Conservation (phyloP, 1,140 invertebrate genomes). For the Drosophila novamexicana region DNA sequence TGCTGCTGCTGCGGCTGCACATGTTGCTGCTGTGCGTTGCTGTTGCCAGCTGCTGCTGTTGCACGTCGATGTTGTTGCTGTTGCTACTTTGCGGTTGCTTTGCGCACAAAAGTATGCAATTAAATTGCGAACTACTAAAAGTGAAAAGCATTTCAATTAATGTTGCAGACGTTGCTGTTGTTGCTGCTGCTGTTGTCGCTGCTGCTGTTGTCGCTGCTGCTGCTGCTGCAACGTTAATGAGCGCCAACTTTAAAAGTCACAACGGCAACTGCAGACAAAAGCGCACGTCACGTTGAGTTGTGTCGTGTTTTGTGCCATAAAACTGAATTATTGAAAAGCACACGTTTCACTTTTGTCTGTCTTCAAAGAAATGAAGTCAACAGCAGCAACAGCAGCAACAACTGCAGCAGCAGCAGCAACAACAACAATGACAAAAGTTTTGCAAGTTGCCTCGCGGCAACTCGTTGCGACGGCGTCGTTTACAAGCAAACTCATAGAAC, state of each 20-base stretch:
- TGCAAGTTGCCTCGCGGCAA: slow-evolving; percentile 14
- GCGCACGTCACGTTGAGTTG: slow-evolving; percentile 35
- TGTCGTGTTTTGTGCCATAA: slow-evolving; percentile 65
- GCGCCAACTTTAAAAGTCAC: slow-evolving; percentile 50
- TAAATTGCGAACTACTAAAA: slow-evolving; percentile 38
- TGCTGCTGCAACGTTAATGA: slow-evolving; percentile 41
- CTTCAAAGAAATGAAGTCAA: slow-evolving; percentile 76
- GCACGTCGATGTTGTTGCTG: slow-evolving; percentile 5
- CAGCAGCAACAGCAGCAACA: slow-evolving; percentile 49
- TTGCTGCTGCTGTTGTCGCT: slow-evolving; percentile 15
- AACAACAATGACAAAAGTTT: slow-evolving; percentile 46
- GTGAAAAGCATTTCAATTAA: slow-evolving; percentile 57
- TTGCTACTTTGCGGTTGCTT: slow-evolving; percentile 22
- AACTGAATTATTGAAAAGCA: slow-evolving; percentile 71
- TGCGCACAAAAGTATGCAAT: slow-evolving; percentile 43
- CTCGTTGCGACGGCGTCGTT: slow-evolving; percentile 43
- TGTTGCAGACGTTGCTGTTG: slow-evolving; percentile 38
- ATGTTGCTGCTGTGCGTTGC: not conserved
- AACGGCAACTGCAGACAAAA: slow-evolving; percentile 37
- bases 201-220: slow-evolving; percentile 16
- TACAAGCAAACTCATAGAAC: slow-evolving; percentile 62
- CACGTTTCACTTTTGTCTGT: slow-evolving; percentile 75
- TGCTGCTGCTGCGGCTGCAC: slow-evolving; percentile 4
- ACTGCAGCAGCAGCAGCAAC: not conserved
- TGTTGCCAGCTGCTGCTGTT: not conserved